Conservation (phyloP, 53 echinoderm and acorn worm genomes). For the Paelopatides confundens region DNA sequence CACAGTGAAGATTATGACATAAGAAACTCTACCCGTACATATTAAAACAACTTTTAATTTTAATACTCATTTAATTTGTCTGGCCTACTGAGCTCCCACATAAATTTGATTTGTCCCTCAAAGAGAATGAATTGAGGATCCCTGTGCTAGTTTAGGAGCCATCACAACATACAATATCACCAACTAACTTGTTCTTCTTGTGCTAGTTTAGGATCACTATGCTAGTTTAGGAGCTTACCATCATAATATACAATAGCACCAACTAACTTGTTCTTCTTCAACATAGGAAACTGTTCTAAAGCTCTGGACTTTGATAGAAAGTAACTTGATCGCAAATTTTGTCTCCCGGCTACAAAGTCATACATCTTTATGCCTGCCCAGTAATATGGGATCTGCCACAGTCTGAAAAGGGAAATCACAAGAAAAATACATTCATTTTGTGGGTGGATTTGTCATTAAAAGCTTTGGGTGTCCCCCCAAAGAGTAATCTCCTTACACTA, state of each 20-base stretch:
- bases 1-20: too few relatives aligned
- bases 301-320: conserved; percentile 84
- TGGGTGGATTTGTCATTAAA: too few relatives aligned
- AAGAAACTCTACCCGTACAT: too few relatives aligned
- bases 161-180: conserved; percentile 96
- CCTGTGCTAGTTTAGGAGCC: conserved; percentile 31
- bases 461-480: too few relatives aligned
- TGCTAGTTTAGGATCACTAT: too few relatives aligned
- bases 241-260: conserved; percentile 98
- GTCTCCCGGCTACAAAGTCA: conserved; percentile 92
- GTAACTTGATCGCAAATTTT: conserved; percentile 86
- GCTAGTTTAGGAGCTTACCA: conserved; percentile 62
- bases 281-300: conserved; percentile 94
- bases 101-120: too few relatives aligned
- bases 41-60: background rate
- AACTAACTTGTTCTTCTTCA: conserved; percentile 89
- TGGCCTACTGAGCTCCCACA: too few relatives aligned
- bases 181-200: conserved; percentile 88
- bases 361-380: conserved; percentile 99
- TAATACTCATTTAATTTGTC: too few relatives aligned
- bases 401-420: conserved; percentile 50
- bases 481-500: too few relatives aligned
- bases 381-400: conserved; percentile 98
- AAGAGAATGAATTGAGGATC: too few relatives aligned
- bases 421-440: too few relatives aligned